Conservation (phyloP, 2,797 vertebrate species). For the Falco peregrinus region DNA sequence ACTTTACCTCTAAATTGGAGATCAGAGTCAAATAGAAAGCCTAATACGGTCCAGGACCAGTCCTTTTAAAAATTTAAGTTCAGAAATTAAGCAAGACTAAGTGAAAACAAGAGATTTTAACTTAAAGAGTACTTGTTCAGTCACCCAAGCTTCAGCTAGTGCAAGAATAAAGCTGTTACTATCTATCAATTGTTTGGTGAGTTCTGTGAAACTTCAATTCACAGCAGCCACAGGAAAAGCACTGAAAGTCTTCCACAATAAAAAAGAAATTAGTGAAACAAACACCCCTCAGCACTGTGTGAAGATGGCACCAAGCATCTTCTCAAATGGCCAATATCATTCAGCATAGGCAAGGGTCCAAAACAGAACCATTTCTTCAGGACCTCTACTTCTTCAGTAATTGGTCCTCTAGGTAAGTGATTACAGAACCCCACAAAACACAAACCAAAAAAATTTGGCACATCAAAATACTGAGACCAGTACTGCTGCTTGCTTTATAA, state of each 20-base stretch:
- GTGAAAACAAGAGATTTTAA: not conserved
- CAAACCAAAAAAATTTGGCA: not conserved
- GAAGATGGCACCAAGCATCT: not conserved
- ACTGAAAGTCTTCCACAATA: not conserved
- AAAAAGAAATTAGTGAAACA: not conserved
- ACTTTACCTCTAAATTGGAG: not conserved
- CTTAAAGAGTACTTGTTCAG: not conserved
- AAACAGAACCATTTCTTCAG: not conserved
- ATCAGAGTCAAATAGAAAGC: not conserved
- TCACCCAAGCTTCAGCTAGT: not conserved
- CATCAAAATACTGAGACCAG: not conserved
- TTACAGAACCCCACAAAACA: not conserved
- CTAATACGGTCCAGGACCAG: not conserved
- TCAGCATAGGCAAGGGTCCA: not conserved
- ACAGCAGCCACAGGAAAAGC: not conserved
- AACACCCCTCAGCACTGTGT: not conserved
- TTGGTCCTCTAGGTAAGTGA: not conserved
- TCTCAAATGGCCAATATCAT: not conserved
- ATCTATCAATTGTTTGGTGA: not conserved
- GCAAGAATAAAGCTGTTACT: not conserved
- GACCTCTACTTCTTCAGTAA: not conserved
- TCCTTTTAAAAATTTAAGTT: not conserved
- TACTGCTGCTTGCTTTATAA: not conserved
- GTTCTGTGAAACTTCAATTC: not conserved
- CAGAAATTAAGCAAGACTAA: not conserved